These are phyloP conservation scores for Diachrysia chrysitis DNA, from an alignment of 2,888 invertebrate species.

Conservation along the genomic window DNA sequence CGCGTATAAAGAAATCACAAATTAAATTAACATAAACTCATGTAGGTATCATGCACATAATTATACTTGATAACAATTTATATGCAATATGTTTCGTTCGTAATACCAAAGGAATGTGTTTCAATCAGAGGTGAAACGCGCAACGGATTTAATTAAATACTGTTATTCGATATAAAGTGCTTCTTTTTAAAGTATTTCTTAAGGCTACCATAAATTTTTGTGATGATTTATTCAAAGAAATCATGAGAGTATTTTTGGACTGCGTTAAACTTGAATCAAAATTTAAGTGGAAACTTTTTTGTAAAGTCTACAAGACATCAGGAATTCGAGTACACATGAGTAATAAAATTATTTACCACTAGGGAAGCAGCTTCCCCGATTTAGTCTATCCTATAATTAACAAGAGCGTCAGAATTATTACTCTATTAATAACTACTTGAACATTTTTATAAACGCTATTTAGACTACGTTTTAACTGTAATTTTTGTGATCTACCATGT, in stretches of 20 bases:
- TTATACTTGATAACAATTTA: slow-evolving; percentile 54
- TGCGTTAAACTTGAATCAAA: background rate
- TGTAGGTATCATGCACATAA: slow-evolving; percentile 32
- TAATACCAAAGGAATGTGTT: slow-evolving; percentile 32
- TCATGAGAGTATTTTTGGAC: background rate
- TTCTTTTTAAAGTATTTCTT: background rate
- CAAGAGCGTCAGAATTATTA: too few species aligned
- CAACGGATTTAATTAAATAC: slow-evolving; percentile 12
- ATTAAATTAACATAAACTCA: slow-evolving; percentile 52
- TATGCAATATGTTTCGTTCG: slow-evolving; percentile 30
- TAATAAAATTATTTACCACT: too few species aligned
- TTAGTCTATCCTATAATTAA: too few species aligned
- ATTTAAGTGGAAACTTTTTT: background rate
- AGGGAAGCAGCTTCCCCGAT: too few species aligned
- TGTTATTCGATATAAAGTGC: slow-evolving; percentile 17
- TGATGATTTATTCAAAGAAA: background rate
- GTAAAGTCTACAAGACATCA: too few species aligned
- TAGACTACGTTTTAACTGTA: background rate
- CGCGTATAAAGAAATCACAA: slow-evolving; percentile 46
- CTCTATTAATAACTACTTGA: too few species aligned
- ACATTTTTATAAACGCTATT: background rate
- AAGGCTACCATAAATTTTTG: background rate
- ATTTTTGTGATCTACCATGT: background rate
- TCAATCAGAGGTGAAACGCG: slow-evolving; percentile 42
- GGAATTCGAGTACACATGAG: too few species aligned